Conservation (phyloP, 2,797 vertebrate genomes). For the Pampus argenteus region DNA sequence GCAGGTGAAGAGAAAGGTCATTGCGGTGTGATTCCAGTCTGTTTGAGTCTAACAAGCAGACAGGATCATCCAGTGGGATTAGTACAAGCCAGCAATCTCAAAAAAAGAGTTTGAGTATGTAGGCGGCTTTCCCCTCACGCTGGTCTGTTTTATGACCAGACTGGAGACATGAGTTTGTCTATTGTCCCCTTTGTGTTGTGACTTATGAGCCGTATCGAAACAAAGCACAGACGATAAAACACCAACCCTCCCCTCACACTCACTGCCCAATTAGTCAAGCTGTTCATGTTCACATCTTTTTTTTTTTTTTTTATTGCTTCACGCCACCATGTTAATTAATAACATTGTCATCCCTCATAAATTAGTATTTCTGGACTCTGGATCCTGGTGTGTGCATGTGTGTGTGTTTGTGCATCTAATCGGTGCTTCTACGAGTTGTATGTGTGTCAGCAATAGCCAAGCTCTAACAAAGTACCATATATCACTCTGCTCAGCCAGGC, state of each 20-base stretch:
- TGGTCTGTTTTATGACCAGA: background rate
- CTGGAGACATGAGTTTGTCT: background rate
- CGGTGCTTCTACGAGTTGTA: slow-evolving; percentile 34
- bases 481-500: slow-evolving; percentile 79
- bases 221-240: slow-evolving; percentile 64
- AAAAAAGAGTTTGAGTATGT: slow-evolving; percentile 26
- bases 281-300: slow-evolving; percentile 64
- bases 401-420: slow-evolving; percentile 36
- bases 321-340: slow-evolving; percentile 69
- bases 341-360: slow-evolving; percentile 76
- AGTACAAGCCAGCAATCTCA: slow-evolving; percentile 61
- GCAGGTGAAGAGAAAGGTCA: slow-evolving; percentile 71
- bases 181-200: slow-evolving; percentile 33
- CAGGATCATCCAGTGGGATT: slow-evolving; percentile 75
- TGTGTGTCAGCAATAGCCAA: slow-evolving; percentile 67
- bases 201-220: slow-evolving; percentile 61
- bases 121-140: background rate
- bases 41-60: slow-evolving; percentile 66
- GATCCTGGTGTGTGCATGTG: slow-evolving; percentile 11
- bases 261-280: slow-evolving; percentile 66
- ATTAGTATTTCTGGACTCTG: slow-evolving; percentile 71
- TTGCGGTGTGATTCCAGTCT: slow-evolving; percentile 58
- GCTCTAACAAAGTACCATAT: slow-evolving; percentile 76
- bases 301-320: slow-evolving; percentile 68
- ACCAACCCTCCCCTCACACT: slow-evolving; percentile 48